Evolutionary conservation across 2,113 vertebrate genomes (phyloP).

Genomic region (Furnarius figulus): DNA sequence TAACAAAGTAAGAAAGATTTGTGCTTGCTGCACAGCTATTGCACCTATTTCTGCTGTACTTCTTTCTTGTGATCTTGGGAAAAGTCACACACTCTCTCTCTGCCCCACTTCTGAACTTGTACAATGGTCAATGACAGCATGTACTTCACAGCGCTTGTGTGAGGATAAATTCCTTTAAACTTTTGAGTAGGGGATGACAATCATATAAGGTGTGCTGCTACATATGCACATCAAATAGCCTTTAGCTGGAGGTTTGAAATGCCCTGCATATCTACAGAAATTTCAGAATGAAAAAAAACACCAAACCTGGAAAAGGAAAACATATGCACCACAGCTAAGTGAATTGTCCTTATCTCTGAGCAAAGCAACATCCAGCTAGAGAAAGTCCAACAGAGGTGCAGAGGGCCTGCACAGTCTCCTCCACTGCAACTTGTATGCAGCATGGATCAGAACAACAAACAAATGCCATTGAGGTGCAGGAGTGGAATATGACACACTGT

Average conservation of each 20-base stretch:
- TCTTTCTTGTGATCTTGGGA: not conserved
- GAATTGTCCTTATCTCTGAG: not conserved
- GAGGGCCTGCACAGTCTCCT: not conserved
- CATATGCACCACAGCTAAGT: not conserved
- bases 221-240: not conserved
- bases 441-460: not conserved
- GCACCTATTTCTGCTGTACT: not conserved
- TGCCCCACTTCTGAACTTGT: not conserved
- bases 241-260: not conserved
- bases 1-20: not conserved
- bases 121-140: not conserved
- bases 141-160: not conserved
- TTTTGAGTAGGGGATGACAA: not conserved
- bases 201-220: not conserved
- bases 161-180: not conserved
- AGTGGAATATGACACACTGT: not conserved
- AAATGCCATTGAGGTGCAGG: too few species aligned
- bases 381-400: not conserved
- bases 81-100: not conserved
- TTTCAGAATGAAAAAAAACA: rapidly evolving
- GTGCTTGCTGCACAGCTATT: not conserved
- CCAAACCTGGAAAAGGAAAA: not conserved
- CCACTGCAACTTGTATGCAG: not conserved
- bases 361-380: not conserved
- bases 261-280: not conserved